Evolutionary conservation across 1,140 invertebrate genomes (phyloP).

Genomic region (Cydia fagiglandana): DNA sequence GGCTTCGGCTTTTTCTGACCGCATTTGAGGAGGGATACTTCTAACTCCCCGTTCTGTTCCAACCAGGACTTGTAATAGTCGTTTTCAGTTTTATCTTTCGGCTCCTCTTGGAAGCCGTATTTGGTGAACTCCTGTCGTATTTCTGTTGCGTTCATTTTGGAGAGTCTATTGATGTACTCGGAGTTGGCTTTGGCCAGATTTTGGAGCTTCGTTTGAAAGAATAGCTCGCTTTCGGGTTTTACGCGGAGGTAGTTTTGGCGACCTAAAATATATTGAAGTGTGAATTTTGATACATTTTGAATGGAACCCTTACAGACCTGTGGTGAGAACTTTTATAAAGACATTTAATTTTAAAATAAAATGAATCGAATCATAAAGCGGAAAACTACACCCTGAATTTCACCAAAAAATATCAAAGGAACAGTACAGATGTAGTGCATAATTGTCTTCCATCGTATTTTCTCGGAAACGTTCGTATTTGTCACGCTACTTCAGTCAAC

Average conservation of each 20-base stretch:
- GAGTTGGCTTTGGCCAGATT: conserved; percentile 60
- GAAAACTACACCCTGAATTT: too few relatives aligned
- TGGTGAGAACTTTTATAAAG: not conserved
- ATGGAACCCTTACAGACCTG: not conserved
- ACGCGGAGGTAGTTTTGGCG: conserved; percentile 55
- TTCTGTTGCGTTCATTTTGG: conserved; percentile 64
- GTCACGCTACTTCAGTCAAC: too few relatives aligned
- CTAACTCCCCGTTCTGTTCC: conserved; percentile 74
- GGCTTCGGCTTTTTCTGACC: conserved; percentile 57
- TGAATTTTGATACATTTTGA: not conserved
- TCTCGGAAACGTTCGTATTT: too few relatives aligned
- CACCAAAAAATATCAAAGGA: too few relatives aligned
- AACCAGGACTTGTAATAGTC: conserved; percentile 76
- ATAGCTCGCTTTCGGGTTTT: conserved; percentile 70
- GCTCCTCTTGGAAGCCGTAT: conserved; percentile 60
- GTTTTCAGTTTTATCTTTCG: conserved; percentile 57
- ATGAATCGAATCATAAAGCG: not conserved
- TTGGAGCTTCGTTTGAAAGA: conserved; percentile 67
- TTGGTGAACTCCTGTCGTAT: conserved; percentile 66
- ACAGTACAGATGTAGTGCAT: too few relatives aligned
- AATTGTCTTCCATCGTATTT: too few relatives aligned
- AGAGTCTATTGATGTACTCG: conserved; percentile 61
- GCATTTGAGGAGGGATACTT: conserved; percentile 69
- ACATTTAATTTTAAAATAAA: conserved; percentile 27
- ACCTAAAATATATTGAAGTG: conserved; percentile 45